Evolutionary conservation across 2,113 vertebrate genomes (phyloP).

Genomic region (Rhagologus leucostigma): DNA sequence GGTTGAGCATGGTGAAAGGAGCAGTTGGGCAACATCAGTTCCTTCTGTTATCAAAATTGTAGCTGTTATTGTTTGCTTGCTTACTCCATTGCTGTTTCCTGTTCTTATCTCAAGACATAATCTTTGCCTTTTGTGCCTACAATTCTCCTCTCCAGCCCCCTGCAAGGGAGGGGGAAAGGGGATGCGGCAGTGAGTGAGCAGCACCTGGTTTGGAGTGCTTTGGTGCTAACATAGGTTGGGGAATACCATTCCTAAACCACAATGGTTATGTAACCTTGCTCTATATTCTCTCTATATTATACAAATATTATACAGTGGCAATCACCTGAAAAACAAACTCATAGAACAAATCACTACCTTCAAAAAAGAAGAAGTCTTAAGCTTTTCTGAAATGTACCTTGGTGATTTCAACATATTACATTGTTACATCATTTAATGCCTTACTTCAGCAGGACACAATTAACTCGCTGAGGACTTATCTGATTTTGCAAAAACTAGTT

Average conservation of each 20-base stretch:
- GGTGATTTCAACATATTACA: not conserved
- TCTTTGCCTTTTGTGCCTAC: not conserved
- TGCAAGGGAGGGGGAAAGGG: not conserved
- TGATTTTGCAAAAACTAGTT: not conserved
- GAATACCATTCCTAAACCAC: not conserved
- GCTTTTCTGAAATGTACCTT: not conserved
- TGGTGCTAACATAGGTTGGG: rapidly evolving
- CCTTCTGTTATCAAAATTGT: rapidly evolving
- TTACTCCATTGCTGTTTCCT: not conserved
- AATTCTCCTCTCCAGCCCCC: not conserved
- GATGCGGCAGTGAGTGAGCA: rapidly evolving
- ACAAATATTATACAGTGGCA: not conserved
- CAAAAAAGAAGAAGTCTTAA: not conserved
- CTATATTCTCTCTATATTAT: not conserved
- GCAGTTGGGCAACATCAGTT: not conserved
- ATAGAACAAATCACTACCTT: not conserved
- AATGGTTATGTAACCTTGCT: not conserved
- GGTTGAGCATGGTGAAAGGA: not conserved
- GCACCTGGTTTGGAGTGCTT: not conserved
- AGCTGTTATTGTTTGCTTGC: not conserved
- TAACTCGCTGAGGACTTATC: not conserved
- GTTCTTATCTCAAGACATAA: not conserved
- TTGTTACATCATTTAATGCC: not conserved
- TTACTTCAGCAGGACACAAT: not conserved
- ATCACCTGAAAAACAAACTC: not conserved